A percentile compares a stretch with the other conserved stretches of the same genome.
These are phyloP conservation scores for Ceratina calcarata DNA, from an alignment of 1,140 invertebrate genomes.

Conservation along the genomic window DNA sequence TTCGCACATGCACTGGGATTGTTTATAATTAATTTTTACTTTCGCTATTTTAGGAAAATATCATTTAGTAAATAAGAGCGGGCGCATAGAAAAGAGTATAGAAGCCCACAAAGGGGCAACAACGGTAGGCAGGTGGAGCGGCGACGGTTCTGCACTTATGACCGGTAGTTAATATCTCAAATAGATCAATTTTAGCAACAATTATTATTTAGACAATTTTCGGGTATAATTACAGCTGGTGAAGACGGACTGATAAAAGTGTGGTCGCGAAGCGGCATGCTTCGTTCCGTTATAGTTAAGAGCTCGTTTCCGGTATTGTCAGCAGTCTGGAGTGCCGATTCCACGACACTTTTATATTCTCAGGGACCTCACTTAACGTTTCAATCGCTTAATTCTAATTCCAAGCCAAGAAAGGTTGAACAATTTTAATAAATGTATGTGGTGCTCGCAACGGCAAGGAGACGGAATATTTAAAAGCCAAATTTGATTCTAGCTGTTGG, in stretches of 20 bases:
- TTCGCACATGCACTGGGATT: too few relatives aligned
- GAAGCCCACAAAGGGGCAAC: slow-evolving; percentile 96
- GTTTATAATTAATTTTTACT: slow-evolving; percentile 10
- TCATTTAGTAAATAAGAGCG: slow-evolving; percentile 92
- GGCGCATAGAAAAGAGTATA: slow-evolving; percentile 95
- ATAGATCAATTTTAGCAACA: neutral
- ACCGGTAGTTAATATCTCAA: slow-evolving; percentile 83
- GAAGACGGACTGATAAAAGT: slow-evolving; percentile 98
- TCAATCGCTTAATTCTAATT: slow-evolving; percentile 94
- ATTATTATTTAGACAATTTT: slow-evolving; percentile 1
- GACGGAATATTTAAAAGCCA: slow-evolving; percentile 7
- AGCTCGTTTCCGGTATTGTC: slow-evolving; percentile 90
- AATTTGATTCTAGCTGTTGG: slow-evolving; percentile 90
- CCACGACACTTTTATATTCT: slow-evolving; percentile 91
- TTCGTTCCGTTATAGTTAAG: slow-evolving; percentile 93
- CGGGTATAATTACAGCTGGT: slow-evolving; percentile 84
- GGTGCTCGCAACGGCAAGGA: neutral
- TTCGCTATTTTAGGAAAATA: slow-evolving; percentile 86
- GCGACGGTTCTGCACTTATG: slow-evolving; percentile 94
- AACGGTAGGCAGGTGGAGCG: slow-evolving; percentile 92
- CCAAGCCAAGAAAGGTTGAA: slow-evolving; percentile 89
- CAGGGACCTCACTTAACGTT: slow-evolving; percentile 91
- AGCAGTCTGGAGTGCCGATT: slow-evolving; percentile 93
- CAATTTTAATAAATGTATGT: slow-evolving; percentile 21
- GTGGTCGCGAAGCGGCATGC: slow-evolving; percentile 97